Base-by-base conservation (phyloP, 2,888 invertebrate species). In the Psococerastis gibbosa region DNA sequence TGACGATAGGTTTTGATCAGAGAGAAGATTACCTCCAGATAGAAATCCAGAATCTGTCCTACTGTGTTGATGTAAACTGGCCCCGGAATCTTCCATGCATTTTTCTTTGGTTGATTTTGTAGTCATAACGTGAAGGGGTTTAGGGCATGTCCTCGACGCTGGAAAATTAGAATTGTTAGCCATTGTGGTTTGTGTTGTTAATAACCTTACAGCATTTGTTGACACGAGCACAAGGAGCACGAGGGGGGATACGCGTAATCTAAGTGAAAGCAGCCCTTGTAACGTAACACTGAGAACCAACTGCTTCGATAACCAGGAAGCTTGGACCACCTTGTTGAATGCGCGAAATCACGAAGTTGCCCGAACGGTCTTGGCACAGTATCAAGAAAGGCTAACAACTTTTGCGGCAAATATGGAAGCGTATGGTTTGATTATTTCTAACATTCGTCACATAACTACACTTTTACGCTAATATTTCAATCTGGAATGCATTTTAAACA, bases 31-130 rank as follows among this genome's bases (percentile, higher is more conserved):
- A 45, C 62, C 61, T 35, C 65, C 66, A 3, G 66, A 66, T 47
- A 66, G 55, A 49, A 66, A 65, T 44, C 66, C 66, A 45, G 66
- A 66, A 58, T 66, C 66, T 47, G 53, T 52, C 27, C 51, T 48
- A 17, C 54, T 52, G 11, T 53, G 54, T 47, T 55, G 54, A 46
- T 52, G 54, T 18, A 52, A 48, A 20, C 38, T 38, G 17, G 17
- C 13, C 20, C 38, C 38, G 18, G 20, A 20, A 20, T 38, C 38
- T 3, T 13, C 22, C 20, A 20, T 20, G 18, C 16, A 17, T 27
- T 27, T 27, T 9, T 27, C 27, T 20, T 38, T 38, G 4, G 38
- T 18, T 13, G 13, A 15, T 20, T 5, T 15, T 15, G 18, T 9
- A 15, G 38, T 38, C 18, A 38, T 38, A 17, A 16, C 38, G 15